Percentiles rank a stretch among this genome's conserved stretches.
phyloP scores from a whole-genome alignment of 2,888 invertebrate genomes.

The Mythimna vitellina region DNA sequence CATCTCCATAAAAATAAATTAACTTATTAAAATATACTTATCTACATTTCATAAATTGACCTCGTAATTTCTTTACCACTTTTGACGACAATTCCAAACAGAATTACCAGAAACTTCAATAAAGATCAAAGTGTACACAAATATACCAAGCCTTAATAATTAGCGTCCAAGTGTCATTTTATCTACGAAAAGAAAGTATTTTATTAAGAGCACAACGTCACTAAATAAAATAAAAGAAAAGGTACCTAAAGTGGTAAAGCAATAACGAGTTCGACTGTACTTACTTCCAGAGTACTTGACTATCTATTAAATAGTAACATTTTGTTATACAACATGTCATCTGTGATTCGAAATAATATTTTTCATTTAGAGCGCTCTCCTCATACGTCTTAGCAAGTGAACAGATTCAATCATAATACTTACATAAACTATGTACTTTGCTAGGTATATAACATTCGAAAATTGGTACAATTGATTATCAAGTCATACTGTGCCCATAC shows the following conservation, averaged over 20 bases:
- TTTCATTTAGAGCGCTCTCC: slow-evolving; percentile 1
- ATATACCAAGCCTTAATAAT: background rate
- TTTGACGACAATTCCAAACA: background rate
- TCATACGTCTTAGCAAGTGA: background rate
- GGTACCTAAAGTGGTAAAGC: background rate
- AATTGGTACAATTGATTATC: slow-evolving; percentile 44
- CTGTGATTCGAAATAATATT: slow-evolving; percentile 15
- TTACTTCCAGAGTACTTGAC: background rate
- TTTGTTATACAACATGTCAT: background rate
- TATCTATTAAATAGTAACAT: slow-evolving; percentile 22
- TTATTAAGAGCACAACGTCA: background rate
- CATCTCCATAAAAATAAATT: slow-evolving; percentile 34
- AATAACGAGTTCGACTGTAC: background rate
- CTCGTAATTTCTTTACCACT: slow-evolving; percentile 7
- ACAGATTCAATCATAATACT: slow-evolving; percentile 7
- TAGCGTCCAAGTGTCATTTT: background rate
- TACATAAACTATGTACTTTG: slow-evolving; percentile 18
- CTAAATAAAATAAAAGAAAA: background rate
- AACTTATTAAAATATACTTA: slow-evolving; percentile 14
- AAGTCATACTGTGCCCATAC: slow-evolving; percentile 29
- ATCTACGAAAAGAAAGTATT: background rate
- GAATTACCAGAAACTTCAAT: background rate
- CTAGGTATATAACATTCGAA: slow-evolving; percentile 18
- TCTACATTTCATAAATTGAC: slow-evolving; percentile 27
- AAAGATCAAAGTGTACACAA: background rate